Evolutionary conservation across 2,113 vertebrate genomes (phyloP), one percentile per base, ranked within the genome.

Genomic region (Gobio gobio): DNA sequence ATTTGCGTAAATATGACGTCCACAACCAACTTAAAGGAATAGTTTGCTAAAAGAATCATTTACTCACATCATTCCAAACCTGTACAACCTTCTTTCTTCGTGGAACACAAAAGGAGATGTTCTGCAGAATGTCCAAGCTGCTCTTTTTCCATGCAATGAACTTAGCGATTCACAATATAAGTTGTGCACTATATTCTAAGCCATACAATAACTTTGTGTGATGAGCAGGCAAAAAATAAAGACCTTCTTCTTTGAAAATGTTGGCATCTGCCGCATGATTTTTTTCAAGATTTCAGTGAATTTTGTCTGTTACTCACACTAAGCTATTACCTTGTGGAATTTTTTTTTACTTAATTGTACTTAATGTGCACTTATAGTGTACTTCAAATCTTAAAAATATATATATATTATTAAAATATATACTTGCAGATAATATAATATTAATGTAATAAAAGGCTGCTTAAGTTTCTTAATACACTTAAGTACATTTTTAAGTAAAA

Each of bases 41-140:
- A 18, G 24, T 76, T 76, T 12, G 3, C 40, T n/a, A 14, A 47
- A 24, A 73, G 5, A 16, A 20, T 20, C 0, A 36, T 66, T 16
- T 66, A 5, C 18, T 40, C 29, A 0, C 20, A 9, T 26, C 26
- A 47, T 29, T 76, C 16, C 24, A 54, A 51, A 51, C n/a, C 73
- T 1, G 1, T 26, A 29, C 4, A 3, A 16, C 26, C 24, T 6
- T 29, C 36, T 47, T 74, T 74, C 20, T 74, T 74, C 70, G 43
- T 47, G 40, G 13, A 40, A 13, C 29, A 36, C 75, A 56, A 77
- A 22, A 33, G 10, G 18, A 45, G 49, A 36, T 22, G 26, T 77
- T 77, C 58, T 56, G 51, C 29, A 59, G 22, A 73, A 73, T 12
- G 70, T 47, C 43, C 10, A 14, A 73, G 70, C 70, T 73, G 70